Percentiles rank a stretch among this genome's conserved stretches.
These are phyloP conservation scores for Taxidea taxus DNA, from an alignment of 2,113 vertebrate genomes.

Conservation along the genomic window DNA sequence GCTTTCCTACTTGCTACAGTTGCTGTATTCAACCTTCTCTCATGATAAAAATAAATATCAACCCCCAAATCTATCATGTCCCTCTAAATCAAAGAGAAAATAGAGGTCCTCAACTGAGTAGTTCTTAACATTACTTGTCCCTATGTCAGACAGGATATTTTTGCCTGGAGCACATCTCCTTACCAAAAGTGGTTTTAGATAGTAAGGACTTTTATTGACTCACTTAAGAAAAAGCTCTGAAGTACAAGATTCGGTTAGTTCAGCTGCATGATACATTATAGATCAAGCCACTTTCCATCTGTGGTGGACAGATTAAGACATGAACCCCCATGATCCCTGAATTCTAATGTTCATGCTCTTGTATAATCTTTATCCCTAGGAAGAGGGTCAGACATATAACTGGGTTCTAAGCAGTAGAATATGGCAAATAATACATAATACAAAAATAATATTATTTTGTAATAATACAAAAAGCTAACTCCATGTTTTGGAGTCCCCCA, in stretches of 20 bases:
- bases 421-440: too few species aligned
- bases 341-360: not conserved
- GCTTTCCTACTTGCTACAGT: not conserved
- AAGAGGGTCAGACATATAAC: not conserved
- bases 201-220: not conserved
- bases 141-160: not conserved
- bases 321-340: not conserved
- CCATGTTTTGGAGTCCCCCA: rapidly evolving
- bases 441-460: too few species aligned
- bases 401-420: not conserved
- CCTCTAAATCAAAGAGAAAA: not conserved
- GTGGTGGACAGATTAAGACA: not conserved
- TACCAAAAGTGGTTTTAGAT: not conserved
- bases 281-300: not conserved
- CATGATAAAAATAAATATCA: not conserved
- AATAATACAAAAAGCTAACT: not conserved
- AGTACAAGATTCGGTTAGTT: not conserved
- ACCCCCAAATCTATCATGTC: not conserved
- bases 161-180: not conserved
- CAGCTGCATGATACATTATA: not conserved
- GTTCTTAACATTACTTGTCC: not conserved
- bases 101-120: not conserved
- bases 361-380: too few species aligned
- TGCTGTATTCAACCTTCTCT: not conserved
- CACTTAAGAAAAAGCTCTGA: not conserved